phyloP scores from a whole-genome alignment of 1,140 invertebrate species.

The Orius insidiosus region DNA sequence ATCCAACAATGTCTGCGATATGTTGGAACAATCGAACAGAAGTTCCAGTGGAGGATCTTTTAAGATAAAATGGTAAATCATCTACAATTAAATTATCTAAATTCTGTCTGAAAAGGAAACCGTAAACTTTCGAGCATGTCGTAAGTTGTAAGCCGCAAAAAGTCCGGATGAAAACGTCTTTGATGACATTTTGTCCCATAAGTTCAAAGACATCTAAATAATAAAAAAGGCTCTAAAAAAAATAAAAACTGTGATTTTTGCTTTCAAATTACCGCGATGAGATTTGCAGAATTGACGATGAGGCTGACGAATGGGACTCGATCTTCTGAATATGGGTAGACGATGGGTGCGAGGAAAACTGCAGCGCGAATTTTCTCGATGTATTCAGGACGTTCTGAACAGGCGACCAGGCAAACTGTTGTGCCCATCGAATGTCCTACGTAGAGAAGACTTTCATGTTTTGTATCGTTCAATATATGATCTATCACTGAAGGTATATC shows the following conservation, averaged over 20 bases:
- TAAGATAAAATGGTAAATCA: neutral
- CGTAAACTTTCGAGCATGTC: neutral
- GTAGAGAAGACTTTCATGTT: conserved; percentile 34
- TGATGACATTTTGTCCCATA: too few species aligned
- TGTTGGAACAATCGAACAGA: conserved; percentile 37
- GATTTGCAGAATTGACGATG: neutral
- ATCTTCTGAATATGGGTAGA: conserved; percentile 16
- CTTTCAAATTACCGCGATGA: neutral
- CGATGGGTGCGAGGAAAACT: conserved; percentile 52
- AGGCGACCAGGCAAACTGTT: conserved; percentile 38
- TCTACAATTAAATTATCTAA: neutral
- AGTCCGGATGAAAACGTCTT: too few species aligned
- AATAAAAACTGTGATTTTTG: too few species aligned
- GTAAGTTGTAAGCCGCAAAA: neutral
- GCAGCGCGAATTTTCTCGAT: conserved; percentile 42
- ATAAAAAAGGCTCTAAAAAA: too few species aligned
- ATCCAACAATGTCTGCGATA: conserved; percentile 25
- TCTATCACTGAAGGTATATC: conserved; percentile 43
- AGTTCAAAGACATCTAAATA: too few species aligned
- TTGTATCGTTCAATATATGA: conserved; percentile 35
- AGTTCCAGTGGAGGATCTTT: conserved; percentile 23
- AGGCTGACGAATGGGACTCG: neutral
- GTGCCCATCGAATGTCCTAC: conserved; percentile 53
- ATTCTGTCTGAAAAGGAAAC: neutral
- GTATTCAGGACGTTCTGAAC: conserved; percentile 39